Evolutionary conservation across 2,888 invertebrate genomes (phyloP), one percentile per base, ranked within the genome.

Genomic region (Euproctis similis): DNA sequence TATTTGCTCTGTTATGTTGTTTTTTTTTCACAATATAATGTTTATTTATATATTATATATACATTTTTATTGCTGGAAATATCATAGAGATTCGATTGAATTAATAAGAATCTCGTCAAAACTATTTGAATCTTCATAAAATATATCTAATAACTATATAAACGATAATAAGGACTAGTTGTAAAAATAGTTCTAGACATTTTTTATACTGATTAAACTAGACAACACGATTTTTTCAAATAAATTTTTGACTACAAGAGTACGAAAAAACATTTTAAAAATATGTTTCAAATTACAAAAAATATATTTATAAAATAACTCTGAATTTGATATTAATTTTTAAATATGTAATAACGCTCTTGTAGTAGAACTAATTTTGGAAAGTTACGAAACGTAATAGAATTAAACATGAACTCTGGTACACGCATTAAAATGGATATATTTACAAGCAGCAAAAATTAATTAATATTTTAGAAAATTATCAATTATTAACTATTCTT

Each of bases 21-120:
- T 56, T 62, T 71, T 71, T 65, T 27, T 78, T 65, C 77, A 81
- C 74, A 80, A 68, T 72, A 69, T 66, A 4, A 65, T 60, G 63
- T 54, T 68, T 82, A 82, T 82, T 74, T 84, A 82, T 81, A 82
- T 52, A 67, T n/a, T 77, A 76, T 64, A 62, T 76, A 77, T 67
- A 76, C 36, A 46, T 59, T 59, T 28, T 81, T 81, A 82, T 84
- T 84, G 81, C 81, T 84, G 80, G 72, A 78, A 71, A 74, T 66
- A 53, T 64, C 55, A 56, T 71, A 64, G 65, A 64, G 59, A 67
- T 30, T 72, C 53, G 58, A 65, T 76, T 72, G 59, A 62, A 56
- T 66, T 59, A 67, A 56, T 66, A 46, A 61, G 57, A 58, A 65
- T 52, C 55, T 56, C 62, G 60, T 59, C 55, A 54, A 65, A 59